Conservation (phyloP, 1,140 invertebrate species). For the Bombus superbus region DNA sequence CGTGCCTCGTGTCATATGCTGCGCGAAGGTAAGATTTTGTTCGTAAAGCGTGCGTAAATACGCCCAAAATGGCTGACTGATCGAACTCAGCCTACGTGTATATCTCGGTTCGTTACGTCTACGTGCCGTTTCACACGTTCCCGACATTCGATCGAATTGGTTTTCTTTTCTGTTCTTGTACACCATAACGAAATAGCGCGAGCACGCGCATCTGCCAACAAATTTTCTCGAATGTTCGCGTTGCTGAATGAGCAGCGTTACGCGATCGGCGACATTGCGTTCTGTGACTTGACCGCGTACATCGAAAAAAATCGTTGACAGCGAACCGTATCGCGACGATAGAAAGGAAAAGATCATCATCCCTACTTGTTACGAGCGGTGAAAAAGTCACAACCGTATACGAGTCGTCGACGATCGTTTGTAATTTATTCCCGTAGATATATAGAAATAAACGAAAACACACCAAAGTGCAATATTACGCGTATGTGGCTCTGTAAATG, state of each 20-base stretch:
- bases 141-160: background rate
- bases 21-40: background rate
- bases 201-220: background rate
- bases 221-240: slow-evolving; percentile 3
- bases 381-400: background rate
- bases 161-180: background rate
- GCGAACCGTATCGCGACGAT: background rate
- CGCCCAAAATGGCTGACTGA: background rate
- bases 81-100: background rate
- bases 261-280: too few species aligned
- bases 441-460: slow-evolving; percentile 55
- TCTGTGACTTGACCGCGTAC: too few species aligned
- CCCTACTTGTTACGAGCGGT: background rate
- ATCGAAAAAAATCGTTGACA: background rate
- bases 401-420: background rate
- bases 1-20: background rate
- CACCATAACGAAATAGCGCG: background rate
- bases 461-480: slow-evolving; percentile 78
- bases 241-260: background rate
- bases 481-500: slow-evolving; percentile 43
- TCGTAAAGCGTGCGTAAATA: background rate
- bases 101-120: background rate
- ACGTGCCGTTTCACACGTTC: background rate
- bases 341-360: background rate
- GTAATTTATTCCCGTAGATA: slow-evolving; percentile 18